Evolutionary conservation across 2,797 vertebrate species (phyloP), one percentile per base, ranked within the genome.

Genomic region (Cetoscarus ocellatus): DNA sequence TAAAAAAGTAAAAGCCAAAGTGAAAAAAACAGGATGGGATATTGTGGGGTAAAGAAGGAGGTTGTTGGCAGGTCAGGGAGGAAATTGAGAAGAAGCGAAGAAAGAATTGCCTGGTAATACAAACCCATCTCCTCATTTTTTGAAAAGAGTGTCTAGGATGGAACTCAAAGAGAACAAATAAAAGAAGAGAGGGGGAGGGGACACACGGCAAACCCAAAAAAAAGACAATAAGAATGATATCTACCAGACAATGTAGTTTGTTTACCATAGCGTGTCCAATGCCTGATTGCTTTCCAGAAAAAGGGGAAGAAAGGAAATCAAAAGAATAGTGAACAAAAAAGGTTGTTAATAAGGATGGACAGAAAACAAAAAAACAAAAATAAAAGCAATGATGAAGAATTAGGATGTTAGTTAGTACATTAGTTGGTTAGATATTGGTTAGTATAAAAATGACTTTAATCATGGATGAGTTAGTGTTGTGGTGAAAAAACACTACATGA

Each of bases 231-330:
- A 93, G 92, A 94, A 94, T 95, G 98, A 99, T 99, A 99, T 99
- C 98, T 99, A 99, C 98, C 98, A 99, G 96, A 99, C 98, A 99
- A 98, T 99, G 98, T 96, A 99, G 98, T 98, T 98, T 99, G 98
- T 99, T 99, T 99, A 99, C 98, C 98, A 99, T 99, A 99, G 97
- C 97, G 97, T 98, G 97, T 99, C 98, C 98, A 97, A 99, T 97
- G 97, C 98, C 97, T 98, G 97, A 99, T 97, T 98, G 98, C 98
- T 99, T 99, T 98, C 92, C 92, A 92, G 93, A 94, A 93, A 93
- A 94, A 91, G 92, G 91, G 92, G 97, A 97, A 94, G 92, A 98
- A 98, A 99, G 97, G 96, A 98, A 98, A 98, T 97, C 98, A 96
- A 99, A 98, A 97, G 96, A 97, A 98, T 96, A 97, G 96, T 98